Evolutionary conservation across 2,888 invertebrate genomes (phyloP).

Genomic region (Dolomedes plantarius): DNA sequence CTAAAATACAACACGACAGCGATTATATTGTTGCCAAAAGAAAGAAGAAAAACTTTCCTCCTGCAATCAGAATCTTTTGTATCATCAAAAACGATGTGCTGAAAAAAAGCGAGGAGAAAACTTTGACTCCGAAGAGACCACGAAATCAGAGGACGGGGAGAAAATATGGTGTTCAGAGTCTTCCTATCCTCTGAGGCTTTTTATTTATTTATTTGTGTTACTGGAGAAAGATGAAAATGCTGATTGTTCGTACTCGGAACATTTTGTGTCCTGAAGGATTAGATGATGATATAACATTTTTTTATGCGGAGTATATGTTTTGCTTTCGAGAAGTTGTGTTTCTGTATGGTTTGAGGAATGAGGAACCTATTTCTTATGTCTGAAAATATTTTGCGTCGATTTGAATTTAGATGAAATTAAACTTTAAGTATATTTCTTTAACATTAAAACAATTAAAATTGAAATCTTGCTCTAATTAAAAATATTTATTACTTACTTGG

Average conservation of each 20-base stretch:
- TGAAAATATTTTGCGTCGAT: too few species aligned
- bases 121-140: constrained; percentile 4
- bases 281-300: background rate
- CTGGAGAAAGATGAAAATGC: constrained; percentile 14
- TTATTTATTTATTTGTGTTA: background rate
- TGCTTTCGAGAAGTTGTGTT: background rate
- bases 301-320: background rate
- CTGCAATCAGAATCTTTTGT: constrained; percentile 7
- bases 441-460: too few species aligned
- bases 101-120: background rate
- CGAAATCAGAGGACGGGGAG: background rate
- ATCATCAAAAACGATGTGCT: background rate
- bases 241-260: constrained; percentile 13
- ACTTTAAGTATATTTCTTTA: too few species aligned
- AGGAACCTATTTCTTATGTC: too few species aligned
- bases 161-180: background rate
- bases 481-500: too few species aligned
- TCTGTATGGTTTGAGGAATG: background rate
- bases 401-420: too few species aligned
- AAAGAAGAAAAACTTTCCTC: background rate
- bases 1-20: constrained; percentile 11
- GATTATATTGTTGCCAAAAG: background rate
- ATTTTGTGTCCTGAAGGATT: background rate
- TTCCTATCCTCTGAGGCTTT: background rate
- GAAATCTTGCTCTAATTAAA: too few species aligned